Conservation (phyloP, 2,888 invertebrate genomes). For the Eilema griseolum region DNA sequence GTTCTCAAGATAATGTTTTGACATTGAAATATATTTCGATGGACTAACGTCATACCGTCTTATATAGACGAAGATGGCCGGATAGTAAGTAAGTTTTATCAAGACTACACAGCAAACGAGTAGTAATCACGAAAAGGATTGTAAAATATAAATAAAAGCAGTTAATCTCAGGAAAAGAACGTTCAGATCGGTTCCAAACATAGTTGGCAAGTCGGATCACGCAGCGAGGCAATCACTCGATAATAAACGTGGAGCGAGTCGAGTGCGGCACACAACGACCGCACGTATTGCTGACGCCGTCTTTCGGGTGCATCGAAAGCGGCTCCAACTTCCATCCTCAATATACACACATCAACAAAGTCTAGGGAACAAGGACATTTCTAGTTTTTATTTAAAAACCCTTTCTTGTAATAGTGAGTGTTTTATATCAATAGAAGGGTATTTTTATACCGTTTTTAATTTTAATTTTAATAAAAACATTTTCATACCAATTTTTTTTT, state of each 20-base stretch:
- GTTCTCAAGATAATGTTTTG: constrained; percentile 34
- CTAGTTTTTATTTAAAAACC: no score
- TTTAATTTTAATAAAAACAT: no score
- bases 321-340: constrained; percentile 55
- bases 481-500: no score
- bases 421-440: no score
- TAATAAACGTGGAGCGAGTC: constrained; percentile 81
- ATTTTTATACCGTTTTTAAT: no score
- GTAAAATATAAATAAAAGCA: constrained; percentile 73
- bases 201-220: constrained; percentile 82
- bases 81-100: constrained; percentile 25
- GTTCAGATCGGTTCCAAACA: constrained; percentile 71
- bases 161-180: constrained; percentile 71
- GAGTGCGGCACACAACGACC: constrained; percentile 69
- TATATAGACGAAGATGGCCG: constrained; percentile 13
- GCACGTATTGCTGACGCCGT: constrained; percentile 77
- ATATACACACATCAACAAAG: no score
- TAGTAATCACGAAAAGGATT: constrained; percentile 53
- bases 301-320: constrained; percentile 68
- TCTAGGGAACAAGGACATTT: no score
- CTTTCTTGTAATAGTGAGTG: no score
- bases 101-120: constrained; percentile 29
- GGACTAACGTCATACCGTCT: constrained; percentile 12
- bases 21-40: constrained; percentile 34
- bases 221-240: constrained; percentile 84